Conservation (phyloP, 2,797 vertebrate species). For the Hippopotamyrus pictus region DNA sequence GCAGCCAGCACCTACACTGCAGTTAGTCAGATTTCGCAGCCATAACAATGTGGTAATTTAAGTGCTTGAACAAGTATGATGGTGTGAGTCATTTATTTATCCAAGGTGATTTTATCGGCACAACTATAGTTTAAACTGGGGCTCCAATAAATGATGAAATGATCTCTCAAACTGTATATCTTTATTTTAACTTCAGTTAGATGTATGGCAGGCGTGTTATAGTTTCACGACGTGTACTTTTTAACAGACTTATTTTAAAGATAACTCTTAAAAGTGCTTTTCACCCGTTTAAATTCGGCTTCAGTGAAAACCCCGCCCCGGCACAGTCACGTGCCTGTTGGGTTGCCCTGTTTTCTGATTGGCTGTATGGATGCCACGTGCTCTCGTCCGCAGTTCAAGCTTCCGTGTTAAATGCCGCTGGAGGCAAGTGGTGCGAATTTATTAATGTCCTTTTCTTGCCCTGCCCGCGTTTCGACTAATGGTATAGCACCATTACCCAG, state of each 20-base stretch:
- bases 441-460: background rate
- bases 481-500: background rate
- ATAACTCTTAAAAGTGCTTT: background rate
- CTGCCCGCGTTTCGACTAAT: background rate
- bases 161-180: background rate
- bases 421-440: background rate
- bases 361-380: background rate
- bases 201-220: background rate
- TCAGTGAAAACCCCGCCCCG: background rate
- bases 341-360: background rate
- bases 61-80: background rate
- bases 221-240: background rate
- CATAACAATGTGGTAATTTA: background rate
- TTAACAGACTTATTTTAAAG: background rate
- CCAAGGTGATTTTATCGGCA: background rate
- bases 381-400: background rate
- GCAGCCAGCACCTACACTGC: background rate
- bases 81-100: background rate
- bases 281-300: background rate
- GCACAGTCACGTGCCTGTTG: background rate
- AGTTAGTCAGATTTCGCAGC: background rate
- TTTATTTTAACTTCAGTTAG: background rate
- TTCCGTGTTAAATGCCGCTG: background rate
- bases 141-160: background rate
- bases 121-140: background rate